Evolutionary conservation across 2,888 invertebrate species (phyloP).

Genomic region (Ormyrus nitidulus): DNA sequence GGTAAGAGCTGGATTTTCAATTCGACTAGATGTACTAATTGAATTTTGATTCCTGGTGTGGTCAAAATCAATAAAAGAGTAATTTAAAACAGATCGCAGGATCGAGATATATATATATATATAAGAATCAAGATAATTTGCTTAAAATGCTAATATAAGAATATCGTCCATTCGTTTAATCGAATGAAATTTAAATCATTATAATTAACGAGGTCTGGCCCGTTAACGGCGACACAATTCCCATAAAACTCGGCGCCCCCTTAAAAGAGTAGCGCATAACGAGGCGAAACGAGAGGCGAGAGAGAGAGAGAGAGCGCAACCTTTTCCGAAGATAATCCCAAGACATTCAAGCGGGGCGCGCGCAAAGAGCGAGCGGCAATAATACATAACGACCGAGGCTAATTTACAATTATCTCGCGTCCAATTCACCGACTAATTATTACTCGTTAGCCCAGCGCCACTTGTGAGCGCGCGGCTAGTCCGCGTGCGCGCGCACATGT

Average conservation of each 20-base stretch:
- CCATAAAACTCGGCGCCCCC: background rate
- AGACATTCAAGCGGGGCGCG: conserved; percentile 20
- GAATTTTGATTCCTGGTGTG: no score
- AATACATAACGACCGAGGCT: conserved; percentile 60
- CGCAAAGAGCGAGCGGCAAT: conserved; percentile 50
- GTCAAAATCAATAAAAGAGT: no score
- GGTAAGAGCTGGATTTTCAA: no score
- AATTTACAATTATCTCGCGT: conserved; percentile 64
- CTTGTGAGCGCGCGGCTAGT: background rate
- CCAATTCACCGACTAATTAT: conserved; percentile 61
- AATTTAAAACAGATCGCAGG: no score
- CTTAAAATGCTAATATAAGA: background rate
- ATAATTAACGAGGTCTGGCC: no score
- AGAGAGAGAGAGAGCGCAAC: background rate
- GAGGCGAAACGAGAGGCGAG: no score
- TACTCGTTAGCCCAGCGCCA: conserved; percentile 52
- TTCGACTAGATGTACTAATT: no score
- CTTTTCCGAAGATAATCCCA: conserved; percentile 36
- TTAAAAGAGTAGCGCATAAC: no score
- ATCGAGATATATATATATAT: no score
- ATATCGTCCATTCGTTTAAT: no score
- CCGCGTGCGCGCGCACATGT: no score
- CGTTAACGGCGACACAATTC: background rate
- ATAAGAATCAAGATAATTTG: background rate
- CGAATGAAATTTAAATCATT: no score